Evolutionary conservation across 1,140 invertebrate species (phyloP), one percentile per base, ranked within the genome.

Genomic region (Phenacoccus solenopsis): DNA sequence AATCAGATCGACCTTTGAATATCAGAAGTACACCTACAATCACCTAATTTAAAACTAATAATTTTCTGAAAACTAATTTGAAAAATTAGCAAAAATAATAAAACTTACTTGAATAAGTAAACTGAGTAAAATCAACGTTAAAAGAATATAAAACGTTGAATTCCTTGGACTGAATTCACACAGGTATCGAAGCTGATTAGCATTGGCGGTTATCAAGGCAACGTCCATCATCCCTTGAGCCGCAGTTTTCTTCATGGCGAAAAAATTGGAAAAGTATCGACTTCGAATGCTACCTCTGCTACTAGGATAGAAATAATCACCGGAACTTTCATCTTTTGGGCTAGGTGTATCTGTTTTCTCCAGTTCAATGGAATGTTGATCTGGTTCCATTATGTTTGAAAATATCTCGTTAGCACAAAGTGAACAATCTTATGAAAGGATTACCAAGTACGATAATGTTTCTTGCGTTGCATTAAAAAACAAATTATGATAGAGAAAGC

Each of bases 181-280:
- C 9, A 95, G 88, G 76, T 93, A 93, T 72, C 92, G 86, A 27
- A 95, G 81, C 76, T 94, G 92, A 77, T 92, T 93, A 1, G 91
- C 91, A 78, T 95, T 91, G 1, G 89, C 88, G 0, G 88, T 89
- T 0, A 92, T 82, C 12, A 93, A 79, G 0, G 90, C 90, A 49
- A 92, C 80, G 76, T 92, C 90, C 89, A 93, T 91, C 90, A 93
- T 91, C 0, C 90, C 90, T 74, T 94, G 93, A 0, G 92, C 92
- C 30, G 95, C 80, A 1, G 92, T 94, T 77, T 96, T 96, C 76
- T 94, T 94, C 9, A 75, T 70, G 24, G 59, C 59, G 25, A 64
- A 64, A 13, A 64, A 5, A 64, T 64, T 64, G 3, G 20, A 24
- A 7, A 64, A 25, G 12, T 7, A 10, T 64, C 59, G 10, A 24